Percentiles rank a stretch among this genome's conserved stretches.
phyloP scores from a whole-genome alignment of 1,140 invertebrate species.

The Drosophila auraria region DNA sequence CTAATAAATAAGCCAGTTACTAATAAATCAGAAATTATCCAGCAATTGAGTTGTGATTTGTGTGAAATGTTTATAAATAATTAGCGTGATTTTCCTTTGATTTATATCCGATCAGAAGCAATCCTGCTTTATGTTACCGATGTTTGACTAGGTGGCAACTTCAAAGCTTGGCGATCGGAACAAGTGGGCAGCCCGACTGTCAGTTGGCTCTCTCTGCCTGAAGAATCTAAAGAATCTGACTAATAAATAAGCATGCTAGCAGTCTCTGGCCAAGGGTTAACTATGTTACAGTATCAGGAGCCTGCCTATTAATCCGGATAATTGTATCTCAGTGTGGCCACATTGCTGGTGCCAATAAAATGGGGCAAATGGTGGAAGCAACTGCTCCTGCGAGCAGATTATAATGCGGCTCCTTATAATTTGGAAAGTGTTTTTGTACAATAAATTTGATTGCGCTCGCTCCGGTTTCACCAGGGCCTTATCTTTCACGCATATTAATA shows the following conservation, averaged over 20 bases:
- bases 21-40: no score
- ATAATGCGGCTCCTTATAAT: constrained; percentile 10
- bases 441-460: constrained; percentile 43
- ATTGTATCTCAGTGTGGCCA: constrained; percentile 1
- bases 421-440: constrained; percentile 19
- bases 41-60: no score
- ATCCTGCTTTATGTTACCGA: no score
- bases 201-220: no score
- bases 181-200: background rate
- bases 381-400: background rate
- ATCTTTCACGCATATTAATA: constrained; percentile 79
- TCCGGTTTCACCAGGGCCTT: constrained; percentile 38
- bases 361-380: background rate
- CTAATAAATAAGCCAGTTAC: no score
- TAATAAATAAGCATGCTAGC: no score
- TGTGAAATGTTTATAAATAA: no score
- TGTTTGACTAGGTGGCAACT: background rate
- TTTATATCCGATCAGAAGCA: no score
- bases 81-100: no score
- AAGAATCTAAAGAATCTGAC: no score
- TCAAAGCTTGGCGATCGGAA: background rate
- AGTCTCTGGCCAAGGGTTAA: no score
- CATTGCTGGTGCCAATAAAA: constrained; percentile 13
- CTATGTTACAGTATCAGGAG: background rate
- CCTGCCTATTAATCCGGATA: constrained; percentile 4